Evolutionary conservation across 1,140 invertebrate genomes (phyloP).

Genomic region (Ceratina japonica): DNA sequence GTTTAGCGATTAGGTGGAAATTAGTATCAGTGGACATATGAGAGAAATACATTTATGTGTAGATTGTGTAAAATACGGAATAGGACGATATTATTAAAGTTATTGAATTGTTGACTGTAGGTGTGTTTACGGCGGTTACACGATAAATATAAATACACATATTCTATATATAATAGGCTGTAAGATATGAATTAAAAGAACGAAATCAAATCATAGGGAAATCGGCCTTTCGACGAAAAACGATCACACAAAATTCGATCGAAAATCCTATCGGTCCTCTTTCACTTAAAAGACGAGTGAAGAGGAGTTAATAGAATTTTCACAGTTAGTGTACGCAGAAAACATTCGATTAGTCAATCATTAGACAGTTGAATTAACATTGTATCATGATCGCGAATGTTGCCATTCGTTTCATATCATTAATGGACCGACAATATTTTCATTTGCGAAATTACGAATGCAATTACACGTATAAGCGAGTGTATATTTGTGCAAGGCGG

Average conservation of each 20-base stretch:
- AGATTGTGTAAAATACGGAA: slow-evolving; percentile 65
- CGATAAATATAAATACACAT: slow-evolving; percentile 40
- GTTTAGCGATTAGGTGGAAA: slow-evolving; percentile 37
- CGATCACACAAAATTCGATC: not conserved
- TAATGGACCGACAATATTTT: not conserved
- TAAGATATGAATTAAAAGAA: slow-evolving; percentile 43
- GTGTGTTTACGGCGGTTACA: slow-evolving; percentile 63
- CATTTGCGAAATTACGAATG: not conserved
- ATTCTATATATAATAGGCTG: slow-evolving; percentile 38
- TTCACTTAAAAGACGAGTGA: not conserved
- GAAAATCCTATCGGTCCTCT: not conserved
- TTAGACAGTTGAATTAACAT: not conserved
- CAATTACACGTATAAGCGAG: not conserved
- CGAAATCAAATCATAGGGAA: slow-evolving; percentile 50
- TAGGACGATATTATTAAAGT: slow-evolving; percentile 53
- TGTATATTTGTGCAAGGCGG: slow-evolving; percentile 28
- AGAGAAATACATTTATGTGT: slow-evolving; percentile 58
- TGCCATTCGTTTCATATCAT: not conserved
- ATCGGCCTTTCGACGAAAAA: slow-evolving; percentile 40
- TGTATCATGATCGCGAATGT: not conserved
- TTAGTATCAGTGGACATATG: slow-evolving; percentile 50
- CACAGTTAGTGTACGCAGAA: not conserved
- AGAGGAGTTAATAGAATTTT: not conserved
- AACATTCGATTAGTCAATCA: not conserved
- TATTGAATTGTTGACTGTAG: slow-evolving; percentile 68